Conservation (phyloP, 1,140 invertebrate species). For the Neuroterus valhalla region DNA sequence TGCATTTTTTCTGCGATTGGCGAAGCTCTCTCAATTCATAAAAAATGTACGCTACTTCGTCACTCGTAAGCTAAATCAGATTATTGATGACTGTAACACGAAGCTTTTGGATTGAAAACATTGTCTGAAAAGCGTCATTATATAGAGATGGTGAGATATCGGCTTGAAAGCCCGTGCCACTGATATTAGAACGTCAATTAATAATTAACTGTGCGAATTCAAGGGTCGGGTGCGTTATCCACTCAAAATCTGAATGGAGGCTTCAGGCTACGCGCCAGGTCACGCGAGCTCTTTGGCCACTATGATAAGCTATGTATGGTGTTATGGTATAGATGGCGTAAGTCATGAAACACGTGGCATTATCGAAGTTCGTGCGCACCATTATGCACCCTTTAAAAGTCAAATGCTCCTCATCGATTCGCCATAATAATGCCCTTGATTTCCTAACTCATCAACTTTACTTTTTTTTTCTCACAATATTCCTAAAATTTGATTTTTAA, state of each 20-base stretch:
- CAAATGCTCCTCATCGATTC: slow-evolving; percentile 38
- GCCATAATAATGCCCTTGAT: slow-evolving; percentile 30
- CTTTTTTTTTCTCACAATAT: slow-evolving; percentile 41
- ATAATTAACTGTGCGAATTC: slow-evolving; percentile 62
- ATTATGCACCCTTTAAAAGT: slow-evolving; percentile 41
- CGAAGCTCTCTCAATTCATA: too few relatives aligned
- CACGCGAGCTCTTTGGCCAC: slow-evolving; percentile 56
- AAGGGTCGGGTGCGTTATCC: slow-evolving; percentile 58
- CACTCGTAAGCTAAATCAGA: too few relatives aligned
- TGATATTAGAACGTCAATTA: slow-evolving; percentile 60
- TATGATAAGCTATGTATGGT: slow-evolving; percentile 24
- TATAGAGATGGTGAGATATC: slow-evolving; percentile 35
- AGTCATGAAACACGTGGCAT: slow-evolving; percentile 18
- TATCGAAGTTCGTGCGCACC: slow-evolving; percentile 24
- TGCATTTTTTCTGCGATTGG: too few relatives aligned
- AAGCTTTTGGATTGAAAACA: slow-evolving; percentile 30
- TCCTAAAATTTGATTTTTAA: background rate
- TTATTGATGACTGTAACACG: slow-evolving; percentile 28
- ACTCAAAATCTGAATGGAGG: slow-evolving; percentile 54
- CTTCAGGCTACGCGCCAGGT: slow-evolving; percentile 47
- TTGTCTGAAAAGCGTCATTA: slow-evolving; percentile 33
- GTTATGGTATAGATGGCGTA: slow-evolving; percentile 15
- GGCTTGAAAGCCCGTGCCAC: slow-evolving; percentile 37
- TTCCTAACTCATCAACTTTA: background rate
- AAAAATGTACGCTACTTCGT: too few relatives aligned